phyloP scores from a whole-genome alignment of 2,888 invertebrate genomes.

The Galeruca laticollis region DNA sequence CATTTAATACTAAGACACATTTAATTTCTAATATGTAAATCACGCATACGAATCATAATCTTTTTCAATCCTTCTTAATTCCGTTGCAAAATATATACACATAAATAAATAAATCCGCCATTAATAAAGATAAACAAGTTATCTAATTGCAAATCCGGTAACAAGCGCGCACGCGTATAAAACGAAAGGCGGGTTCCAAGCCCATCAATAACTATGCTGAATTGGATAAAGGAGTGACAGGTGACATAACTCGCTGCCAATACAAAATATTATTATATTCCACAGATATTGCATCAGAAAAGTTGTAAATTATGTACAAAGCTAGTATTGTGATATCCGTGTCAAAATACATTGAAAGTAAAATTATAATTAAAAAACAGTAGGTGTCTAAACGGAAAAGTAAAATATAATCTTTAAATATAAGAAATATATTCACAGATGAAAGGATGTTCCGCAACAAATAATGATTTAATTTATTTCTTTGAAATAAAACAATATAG shows the following conservation, averaged over 20 bases:
- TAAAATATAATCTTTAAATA: too few species aligned
- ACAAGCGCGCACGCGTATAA: not conserved
- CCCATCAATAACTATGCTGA: not conserved
- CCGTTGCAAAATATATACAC: slow-evolving; percentile 23
- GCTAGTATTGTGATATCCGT: not conserved
- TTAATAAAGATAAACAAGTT: slow-evolving; percentile 30
- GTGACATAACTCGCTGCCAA: slow-evolving; percentile 3
- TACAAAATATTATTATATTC: slow-evolving; percentile 7
- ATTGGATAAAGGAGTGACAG: slow-evolving; percentile 8
- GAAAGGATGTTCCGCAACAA: too few species aligned
- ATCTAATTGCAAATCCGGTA: slow-evolving; percentile 11
- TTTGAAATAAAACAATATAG: too few species aligned
- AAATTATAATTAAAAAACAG: too few species aligned
- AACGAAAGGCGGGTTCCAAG: slow-evolving; percentile 7
- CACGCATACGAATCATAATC: not conserved
- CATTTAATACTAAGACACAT: not conserved
- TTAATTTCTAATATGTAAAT: slow-evolving; percentile 9
- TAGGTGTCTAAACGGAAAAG: too few species aligned
- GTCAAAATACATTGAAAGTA: not conserved
- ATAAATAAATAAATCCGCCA: slow-evolving; percentile 23
- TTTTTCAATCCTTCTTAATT: slow-evolving; percentile 4
- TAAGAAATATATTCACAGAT: too few species aligned
- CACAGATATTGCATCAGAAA: too few species aligned
- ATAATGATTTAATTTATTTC: too few species aligned
- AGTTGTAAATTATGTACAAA: too few species aligned